Percentiles rank a stretch among this genome's conserved stretches.
These are phyloP conservation scores for Platycercus adscitus DNA, from an alignment of 2,113 vertebrate genomes.

Conservation along the genomic window DNA sequence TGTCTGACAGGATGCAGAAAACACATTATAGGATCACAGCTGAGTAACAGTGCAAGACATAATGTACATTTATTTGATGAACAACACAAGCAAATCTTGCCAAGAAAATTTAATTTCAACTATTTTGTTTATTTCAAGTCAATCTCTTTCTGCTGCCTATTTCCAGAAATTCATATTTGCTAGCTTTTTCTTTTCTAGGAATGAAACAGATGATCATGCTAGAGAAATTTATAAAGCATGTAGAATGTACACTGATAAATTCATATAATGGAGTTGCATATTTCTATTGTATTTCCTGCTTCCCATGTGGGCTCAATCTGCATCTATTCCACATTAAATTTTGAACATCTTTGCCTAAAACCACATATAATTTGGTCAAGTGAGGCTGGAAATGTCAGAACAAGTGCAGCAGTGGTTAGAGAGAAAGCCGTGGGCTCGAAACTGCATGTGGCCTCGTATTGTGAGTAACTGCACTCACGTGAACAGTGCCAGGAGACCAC, in stretches of 20 bases:
- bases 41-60: slow-evolving; percentile 67
- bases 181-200: slow-evolving; percentile 40
- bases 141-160: slow-evolving; percentile 32
- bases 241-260: slow-evolving; percentile 45
- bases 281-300: slow-evolving; percentile 23
- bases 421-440: background rate
- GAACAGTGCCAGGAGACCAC: background rate
- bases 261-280: background rate
- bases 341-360: background rate
- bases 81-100: slow-evolving; percentile 52
- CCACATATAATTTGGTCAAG: background rate
- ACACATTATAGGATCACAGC: slow-evolving; percentile 69
- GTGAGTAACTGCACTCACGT: background rate
- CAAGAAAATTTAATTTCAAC: slow-evolving; percentile 66
- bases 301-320: slow-evolving; percentile 28
- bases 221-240: slow-evolving; percentile 46
- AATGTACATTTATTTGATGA: slow-evolving; percentile 58
- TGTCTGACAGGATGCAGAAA: slow-evolving; percentile 71
- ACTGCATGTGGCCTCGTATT: background rate
- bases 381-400: background rate
- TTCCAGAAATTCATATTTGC: slow-evolving; percentile 38
- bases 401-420: background rate
- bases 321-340: slow-evolving; percentile 8
- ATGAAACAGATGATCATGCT: background rate
- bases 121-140: slow-evolving; percentile 66